Conservation (phyloP, 1,140 invertebrate species). For the Hylaeus anthracinus region DNA sequence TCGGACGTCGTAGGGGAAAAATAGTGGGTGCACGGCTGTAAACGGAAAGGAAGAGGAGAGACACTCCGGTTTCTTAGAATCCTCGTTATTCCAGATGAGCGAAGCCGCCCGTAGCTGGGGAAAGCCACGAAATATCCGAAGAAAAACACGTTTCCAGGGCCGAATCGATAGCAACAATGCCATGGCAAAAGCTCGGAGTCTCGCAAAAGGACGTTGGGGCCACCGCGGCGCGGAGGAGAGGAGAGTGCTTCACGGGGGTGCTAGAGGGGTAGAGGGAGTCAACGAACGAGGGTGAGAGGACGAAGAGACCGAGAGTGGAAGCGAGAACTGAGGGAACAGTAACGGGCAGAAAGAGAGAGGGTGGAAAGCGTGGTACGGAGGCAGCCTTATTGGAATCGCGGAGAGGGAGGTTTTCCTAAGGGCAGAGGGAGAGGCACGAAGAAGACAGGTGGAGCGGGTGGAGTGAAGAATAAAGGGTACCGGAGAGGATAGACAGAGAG, state of each 20-base stretch:
- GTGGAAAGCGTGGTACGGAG: constrained; percentile 57
- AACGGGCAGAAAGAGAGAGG: constrained; percentile 57
- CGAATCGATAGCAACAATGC: constrained; percentile 78
- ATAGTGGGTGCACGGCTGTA: neutral
- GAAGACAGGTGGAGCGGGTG: constrained; percentile 44
- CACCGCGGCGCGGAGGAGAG: neutral
- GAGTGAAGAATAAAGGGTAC: constrained; percentile 22
- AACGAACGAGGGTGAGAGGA: constrained; percentile 29
- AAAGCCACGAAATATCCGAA: constrained; percentile 69
- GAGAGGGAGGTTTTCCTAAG: constrained; percentile 75
- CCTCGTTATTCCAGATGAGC: constrained; percentile 62
- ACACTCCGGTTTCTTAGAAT: constrained; percentile 52
- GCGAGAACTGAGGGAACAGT: constrained; percentile 31
- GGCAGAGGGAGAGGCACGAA: constrained; percentile 62
- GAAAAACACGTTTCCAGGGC: constrained; percentile 74
- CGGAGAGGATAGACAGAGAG: constrained; percentile 48
- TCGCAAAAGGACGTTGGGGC: constrained; percentile 34
- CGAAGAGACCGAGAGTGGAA: constrained; percentile 42
- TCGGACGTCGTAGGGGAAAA: neutral
- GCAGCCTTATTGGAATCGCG: constrained; percentile 77
- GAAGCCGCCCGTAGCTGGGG: constrained; percentile 27
- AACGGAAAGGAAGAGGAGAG: constrained; percentile 5
- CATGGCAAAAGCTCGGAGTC: constrained; percentile 72
- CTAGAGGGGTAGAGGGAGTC: constrained; percentile 46
- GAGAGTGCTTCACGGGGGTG: constrained; percentile 45